Base-by-base conservation (phyloP, 1,140 invertebrate species). In the Pseudachorutes palmiensis region DNA sequence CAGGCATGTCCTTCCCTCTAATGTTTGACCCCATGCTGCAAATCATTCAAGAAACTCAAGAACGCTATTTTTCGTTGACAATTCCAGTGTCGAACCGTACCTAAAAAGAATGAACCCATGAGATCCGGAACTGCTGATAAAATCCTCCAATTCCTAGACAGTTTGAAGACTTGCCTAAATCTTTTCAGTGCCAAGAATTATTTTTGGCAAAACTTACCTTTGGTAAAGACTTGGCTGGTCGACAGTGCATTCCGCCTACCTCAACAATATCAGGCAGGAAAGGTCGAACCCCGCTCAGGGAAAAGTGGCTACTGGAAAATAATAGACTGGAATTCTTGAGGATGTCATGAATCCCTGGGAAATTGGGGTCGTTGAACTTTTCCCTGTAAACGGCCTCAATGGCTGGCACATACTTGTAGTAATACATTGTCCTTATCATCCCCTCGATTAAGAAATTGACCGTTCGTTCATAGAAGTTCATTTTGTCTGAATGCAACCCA, bases 81-180 rank as follows among this genome's bases (percentile, higher is more conserved):
- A n/a, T n/a, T n/a, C n/a, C n/a, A n/a, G n/a, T n/a, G n/a, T n/a
- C n/a, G n/a, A n/a, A n/a, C n/a, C n/a, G n/a, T n/a, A n/a, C n/a
- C n/a, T 87, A 70, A 90, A 86, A 66, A 85, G 86, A 31, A 90
- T 82, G 1, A 88, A 83, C 0, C 88, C 87, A 72, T 87, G 76
- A 9, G 28, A 24, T 14, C 76, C 72, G 3, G 49, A 66, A 19
- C 68, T 73, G 24, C 75, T 66, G 2, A 70, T 58, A 58, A 71
- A 72, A n/a, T 66, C 49, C 64, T 74, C 62, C n/a, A 75, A 58
- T 63, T 75, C 55, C 55, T 45, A 45, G 36, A 45, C 9, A 45
- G 19, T 12, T 12, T 12, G 19, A 19, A 45, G 36, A 45, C 19
- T 45, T 45, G 9, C 19, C 9, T 45, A 19, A 19, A 45, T 12